Conservation (phyloP, 2,888 invertebrate species). For the Trachelus tabidus region DNA sequence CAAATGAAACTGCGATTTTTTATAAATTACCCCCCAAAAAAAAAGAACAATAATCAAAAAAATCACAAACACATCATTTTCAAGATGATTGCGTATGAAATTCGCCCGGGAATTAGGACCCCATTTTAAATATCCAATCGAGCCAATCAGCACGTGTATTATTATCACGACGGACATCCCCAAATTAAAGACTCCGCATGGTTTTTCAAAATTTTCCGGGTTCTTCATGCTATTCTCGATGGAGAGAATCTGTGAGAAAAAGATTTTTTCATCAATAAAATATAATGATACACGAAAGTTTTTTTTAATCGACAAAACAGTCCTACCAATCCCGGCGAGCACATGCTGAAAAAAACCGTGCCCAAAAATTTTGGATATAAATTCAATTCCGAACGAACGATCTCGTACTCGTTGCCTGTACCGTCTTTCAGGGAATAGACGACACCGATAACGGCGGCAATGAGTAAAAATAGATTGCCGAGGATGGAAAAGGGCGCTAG, state of each 20-base stretch:
- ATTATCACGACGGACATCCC: slow-evolving; percentile 40
- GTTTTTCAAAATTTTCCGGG: slow-evolving; percentile 39
- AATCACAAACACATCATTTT: slow-evolving; percentile 28
- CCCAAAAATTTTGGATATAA: slow-evolving; percentile 47
- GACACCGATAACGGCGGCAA: slow-evolving; percentile 36
- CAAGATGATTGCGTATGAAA: slow-evolving; percentile 43
- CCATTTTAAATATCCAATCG: slow-evolving; percentile 44
- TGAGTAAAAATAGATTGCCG: slow-evolving; percentile 38
- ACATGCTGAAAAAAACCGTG: slow-evolving; percentile 43
- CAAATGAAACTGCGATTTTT: not conserved
- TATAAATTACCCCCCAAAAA: too few species aligned
- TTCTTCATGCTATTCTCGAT: slow-evolving; percentile 46
- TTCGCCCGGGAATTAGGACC: slow-evolving; percentile 36
- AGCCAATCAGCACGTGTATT: slow-evolving; percentile 37
- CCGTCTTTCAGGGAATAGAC: slow-evolving; percentile 40
- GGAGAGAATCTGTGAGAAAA: slow-evolving; percentile 33
- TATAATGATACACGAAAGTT: not conserved
- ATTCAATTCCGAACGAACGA: slow-evolving; percentile 28
- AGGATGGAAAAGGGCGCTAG: slow-evolving; percentile 37
- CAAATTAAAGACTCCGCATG: slow-evolving; percentile 42
- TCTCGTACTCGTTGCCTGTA: slow-evolving; percentile 31
- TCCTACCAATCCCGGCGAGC: slow-evolving; percentile 45
- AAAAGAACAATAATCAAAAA: not conserved
- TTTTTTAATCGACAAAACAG: not conserved
- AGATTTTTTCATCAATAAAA: not conserved